phyloP scores from a whole-genome alignment of 2,888 invertebrate genomes.

The Shargacucullia verbasci region DNA sequence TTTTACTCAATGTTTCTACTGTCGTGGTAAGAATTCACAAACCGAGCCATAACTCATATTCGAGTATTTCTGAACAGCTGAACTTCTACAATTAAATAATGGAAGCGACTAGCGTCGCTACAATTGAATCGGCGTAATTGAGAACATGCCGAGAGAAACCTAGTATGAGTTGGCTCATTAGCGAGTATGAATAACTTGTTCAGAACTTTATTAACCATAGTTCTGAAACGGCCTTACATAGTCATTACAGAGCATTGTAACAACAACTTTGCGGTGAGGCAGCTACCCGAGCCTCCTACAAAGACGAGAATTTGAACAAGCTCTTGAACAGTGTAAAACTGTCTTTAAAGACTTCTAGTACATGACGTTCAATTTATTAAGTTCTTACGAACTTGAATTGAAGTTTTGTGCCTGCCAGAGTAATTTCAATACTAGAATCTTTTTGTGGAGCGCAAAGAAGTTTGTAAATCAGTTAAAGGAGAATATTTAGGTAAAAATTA shows the following conservation, averaged over 20 bases:
- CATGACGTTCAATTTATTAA: constrained; percentile 45
- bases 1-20: background rate
- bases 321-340: constrained; percentile 36
- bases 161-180: constrained; percentile 59
- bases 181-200: constrained; percentile 58
- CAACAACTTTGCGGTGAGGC: constrained; percentile 46
- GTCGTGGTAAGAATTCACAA: constrained; percentile 7
- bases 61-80: constrained; percentile 24
- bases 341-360: constrained; percentile 42
- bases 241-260: constrained; percentile 40
- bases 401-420: constrained; percentile 28
- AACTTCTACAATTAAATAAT: constrained; percentile 41
- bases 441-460: constrained; percentile 7
- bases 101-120: constrained; percentile 38
- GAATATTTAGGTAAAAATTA: no score
- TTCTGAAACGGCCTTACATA: constrained; percentile 40
- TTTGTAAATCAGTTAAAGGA: no score
- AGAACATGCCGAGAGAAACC: constrained; percentile 51
- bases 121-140: constrained; percentile 60
- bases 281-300: constrained; percentile 20
- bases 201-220: constrained; percentile 58
- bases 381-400: constrained; percentile 34
- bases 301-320: constrained; percentile 34
- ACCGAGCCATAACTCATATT: constrained; percentile 17
- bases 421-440: constrained; percentile 23